phyloP scores from a whole-genome alignment of 1,140 invertebrate species.

The Trichoplusia ni region DNA sequence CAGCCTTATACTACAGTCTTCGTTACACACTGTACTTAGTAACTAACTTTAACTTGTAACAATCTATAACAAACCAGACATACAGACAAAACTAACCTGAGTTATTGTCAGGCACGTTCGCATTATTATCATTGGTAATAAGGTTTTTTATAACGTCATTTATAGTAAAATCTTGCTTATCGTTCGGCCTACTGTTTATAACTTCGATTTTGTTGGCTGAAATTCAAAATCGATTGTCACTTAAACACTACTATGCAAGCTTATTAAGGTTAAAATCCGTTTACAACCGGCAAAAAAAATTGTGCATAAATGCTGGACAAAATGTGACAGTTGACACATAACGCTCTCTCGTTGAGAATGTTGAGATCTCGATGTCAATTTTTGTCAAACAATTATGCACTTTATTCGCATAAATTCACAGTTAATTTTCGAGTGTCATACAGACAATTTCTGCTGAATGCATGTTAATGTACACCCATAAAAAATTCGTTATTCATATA shows the following conservation, averaged over 20 bases:
- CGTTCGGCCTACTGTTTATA: conserved; percentile 68
- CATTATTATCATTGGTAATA: conserved; percentile 58
- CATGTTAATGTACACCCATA: too few relatives aligned
- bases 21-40: background rate
- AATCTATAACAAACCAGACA: background rate
- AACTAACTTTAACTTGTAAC: background rate
- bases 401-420: too few relatives aligned
- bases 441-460: too few relatives aligned
- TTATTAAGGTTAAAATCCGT: background rate
- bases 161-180: conserved; percentile 72
- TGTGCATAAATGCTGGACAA: too few relatives aligned
- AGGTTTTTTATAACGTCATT: conserved; percentile 73
- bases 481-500: too few relatives aligned
- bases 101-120: conserved; percentile 53
- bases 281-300: background rate
- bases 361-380: too few relatives aligned
- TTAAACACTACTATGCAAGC: background rate
- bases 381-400: too few relatives aligned
- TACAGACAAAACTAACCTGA: conserved; percentile 54
- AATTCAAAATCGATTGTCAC: background rate
- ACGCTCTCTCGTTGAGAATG: too few relatives aligned
- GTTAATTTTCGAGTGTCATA: too few relatives aligned
- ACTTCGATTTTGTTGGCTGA: conserved; percentile 78
- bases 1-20: too few relatives aligned
- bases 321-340: too few relatives aligned